Percentiles rank a stretch among this genome's conserved stretches.
Evolutionary conservation across 2,888 invertebrate genomes (phyloP).

Genomic region (Galeopsomyia nigrocyanea): DNA sequence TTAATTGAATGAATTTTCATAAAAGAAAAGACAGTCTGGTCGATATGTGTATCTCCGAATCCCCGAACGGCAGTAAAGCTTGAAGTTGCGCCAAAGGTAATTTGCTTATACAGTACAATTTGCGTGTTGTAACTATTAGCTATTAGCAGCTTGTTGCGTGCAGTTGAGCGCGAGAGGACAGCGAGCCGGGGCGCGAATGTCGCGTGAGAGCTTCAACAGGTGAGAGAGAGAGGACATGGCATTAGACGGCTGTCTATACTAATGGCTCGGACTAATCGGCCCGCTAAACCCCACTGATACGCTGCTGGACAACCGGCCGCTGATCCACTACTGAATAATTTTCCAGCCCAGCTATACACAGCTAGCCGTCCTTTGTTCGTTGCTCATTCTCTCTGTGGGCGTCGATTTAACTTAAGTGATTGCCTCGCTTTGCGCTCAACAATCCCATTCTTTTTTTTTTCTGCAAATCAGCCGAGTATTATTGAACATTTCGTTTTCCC

Average conservation of each 20-base stretch:
- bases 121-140: no score
- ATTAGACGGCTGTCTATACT: conserved; percentile 62
- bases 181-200: conserved; percentile 32
- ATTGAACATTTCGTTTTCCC: not conserved
- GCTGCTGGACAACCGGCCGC: no score
- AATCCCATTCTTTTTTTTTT: no score
- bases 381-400: not conserved
- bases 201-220: conserved; percentile 62
- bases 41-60: conserved; percentile 44
- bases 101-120: no score
- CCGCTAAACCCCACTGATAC: no score
- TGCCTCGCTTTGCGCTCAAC: no score
- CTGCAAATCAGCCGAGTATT: no score
- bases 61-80: not conserved
- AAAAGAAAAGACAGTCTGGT: conserved; percentile 17
- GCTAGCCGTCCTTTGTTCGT: not conserved
- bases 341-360: no score
- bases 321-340: no score
- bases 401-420: not conserved
- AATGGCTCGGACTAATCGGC: conserved; percentile 61
- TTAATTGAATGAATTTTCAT: conserved; percentile 16
- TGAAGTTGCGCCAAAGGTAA: conserved; percentile 26
- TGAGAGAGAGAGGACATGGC: conserved; percentile 59
- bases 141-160: no score
- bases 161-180: no score